Base-by-base conservation (phyloP, 2,888 invertebrate genomes). In the Miltochrista miniata region DNA sequence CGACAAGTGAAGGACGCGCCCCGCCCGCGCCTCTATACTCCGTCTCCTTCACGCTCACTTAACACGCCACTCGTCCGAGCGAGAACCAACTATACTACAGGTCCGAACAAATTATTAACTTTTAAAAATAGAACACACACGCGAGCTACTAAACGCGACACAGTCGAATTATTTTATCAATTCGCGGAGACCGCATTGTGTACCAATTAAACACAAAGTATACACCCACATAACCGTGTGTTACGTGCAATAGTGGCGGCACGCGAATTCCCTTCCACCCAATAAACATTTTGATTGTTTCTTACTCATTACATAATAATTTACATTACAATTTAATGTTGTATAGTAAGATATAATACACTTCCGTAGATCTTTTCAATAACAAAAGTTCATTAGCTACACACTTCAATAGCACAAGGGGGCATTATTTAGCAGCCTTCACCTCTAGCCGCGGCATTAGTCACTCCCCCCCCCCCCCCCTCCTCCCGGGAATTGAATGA, bases 1-100 rank as follows among this genome's bases (percentile, higher is more conserved):
- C 83, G 85, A 83, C 87, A 83, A 85, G 78, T 84, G 89, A 88
- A 90, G 90, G 88, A 86, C 89, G 85, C 73, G 74, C 71, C 75
- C 69, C 68, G 56, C 68, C 70, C 72, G 63, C 70, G 58, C 66
- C 63, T 59, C 69, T 40, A 40, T 49, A 41, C 35, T n/a, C 59
- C 62, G 42, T 74, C 76, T 67, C 78, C 30, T 67, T 75, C 78
- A 43, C 72, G 57, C 75, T 9, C 48, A 37, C 49, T 24, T 33
- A 51, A 30, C 42, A 33, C 33, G 43, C 46, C 37, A 29, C 15
- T 12, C 40, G 61, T 29, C 58, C 31, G 72, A 62, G 61, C 73
- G 70, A 74, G 79, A 81, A 51, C 54, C 50, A 46, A 51, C 58
- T 70, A 72, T 68, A 74, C 62, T 65, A 69, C 77, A 39, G n/a